phyloP scores from a whole-genome alignment of 2,113 vertebrate genomes.

The Upupa epops region DNA sequence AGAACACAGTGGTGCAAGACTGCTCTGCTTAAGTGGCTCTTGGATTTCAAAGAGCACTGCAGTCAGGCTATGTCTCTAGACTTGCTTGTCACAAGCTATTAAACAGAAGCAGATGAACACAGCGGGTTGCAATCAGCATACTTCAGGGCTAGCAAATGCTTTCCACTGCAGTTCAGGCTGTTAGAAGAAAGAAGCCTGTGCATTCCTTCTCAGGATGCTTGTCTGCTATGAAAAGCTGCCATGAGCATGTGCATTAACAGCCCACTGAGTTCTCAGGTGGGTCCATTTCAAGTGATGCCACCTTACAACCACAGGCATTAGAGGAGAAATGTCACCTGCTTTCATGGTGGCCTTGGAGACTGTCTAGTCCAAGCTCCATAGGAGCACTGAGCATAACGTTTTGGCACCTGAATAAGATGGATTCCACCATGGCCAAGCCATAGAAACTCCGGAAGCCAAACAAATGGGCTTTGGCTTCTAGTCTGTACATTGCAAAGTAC shows the following conservation, averaged over 20 bases:
- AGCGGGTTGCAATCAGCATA: slow-evolving; percentile 65
- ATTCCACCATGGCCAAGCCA: slow-evolving; percentile 38
- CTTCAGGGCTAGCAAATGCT: slow-evolving; percentile 57
- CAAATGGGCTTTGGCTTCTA: neutral
- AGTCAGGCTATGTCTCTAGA: slow-evolving; percentile 61
- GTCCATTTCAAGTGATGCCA: slow-evolving; percentile 28
- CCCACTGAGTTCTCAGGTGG: slow-evolving; percentile 47
- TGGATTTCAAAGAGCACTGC: slow-evolving; percentile 69
- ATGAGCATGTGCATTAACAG: slow-evolving; percentile 10
- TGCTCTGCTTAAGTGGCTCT: slow-evolving; percentile 47
- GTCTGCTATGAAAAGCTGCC: slow-evolving; percentile 20
- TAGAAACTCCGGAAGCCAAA: slow-evolving; percentile 26
- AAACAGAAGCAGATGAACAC: slow-evolving; percentile 71
- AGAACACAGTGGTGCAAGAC: slow-evolving; percentile 40
- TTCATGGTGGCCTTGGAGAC: slow-evolving; percentile 55
- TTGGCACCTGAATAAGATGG: slow-evolving; percentile 54
- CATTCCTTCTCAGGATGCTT: slow-evolving; percentile 1
- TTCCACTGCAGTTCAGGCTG: slow-evolving; percentile 44
- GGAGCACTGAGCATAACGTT: slow-evolving; percentile 64
- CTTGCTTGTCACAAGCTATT: slow-evolving; percentile 69
- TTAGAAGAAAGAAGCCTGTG: neutral
- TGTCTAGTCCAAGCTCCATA: slow-evolving; percentile 58
- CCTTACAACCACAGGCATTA: slow-evolving; percentile 4
- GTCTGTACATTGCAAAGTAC: neutral
- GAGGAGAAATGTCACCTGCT: neutral